Evolutionary conservation across 2,797 vertebrate species (phyloP).

Genomic region (Danio jaintianensis): DNA sequence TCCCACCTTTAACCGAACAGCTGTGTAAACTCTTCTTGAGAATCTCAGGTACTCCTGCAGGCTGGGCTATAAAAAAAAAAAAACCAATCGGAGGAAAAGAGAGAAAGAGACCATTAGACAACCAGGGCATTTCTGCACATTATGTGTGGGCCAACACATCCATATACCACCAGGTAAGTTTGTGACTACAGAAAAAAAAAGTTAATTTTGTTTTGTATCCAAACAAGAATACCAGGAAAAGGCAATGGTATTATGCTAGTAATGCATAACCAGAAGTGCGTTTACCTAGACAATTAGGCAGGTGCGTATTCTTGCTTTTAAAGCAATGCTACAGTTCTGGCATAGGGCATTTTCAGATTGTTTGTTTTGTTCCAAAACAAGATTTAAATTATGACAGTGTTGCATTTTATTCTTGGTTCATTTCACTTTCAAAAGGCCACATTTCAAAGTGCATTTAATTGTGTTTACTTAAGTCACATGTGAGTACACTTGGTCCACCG

Average conservation of each 20-base stretch:
- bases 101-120: background rate
- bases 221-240: background rate
- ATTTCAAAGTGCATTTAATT: too few relatives aligned
- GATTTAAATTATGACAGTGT: too few relatives aligned
- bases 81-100: background rate
- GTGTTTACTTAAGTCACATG: too few relatives aligned
- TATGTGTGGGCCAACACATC: background rate
- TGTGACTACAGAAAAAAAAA: background rate
- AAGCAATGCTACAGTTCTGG: too few relatives aligned
- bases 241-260: background rate
- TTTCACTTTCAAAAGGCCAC: too few relatives aligned
- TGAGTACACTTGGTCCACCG: too few relatives aligned
- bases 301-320: too few relatives aligned
- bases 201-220: background rate
- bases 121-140: background rate
- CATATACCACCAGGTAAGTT: background rate
- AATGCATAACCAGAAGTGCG: background rate
- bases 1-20: constrained; percentile 91
- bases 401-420: too few relatives aligned
- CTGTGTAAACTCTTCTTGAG: constrained; percentile 97
- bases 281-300: background rate
- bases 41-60: constrained; percentile 97
- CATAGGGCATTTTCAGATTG: too few relatives aligned
- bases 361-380: too few relatives aligned
- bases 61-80: constrained; percentile 85